phyloP scores from a whole-genome alignment of 2,797 vertebrate genomes.

The Onychomys arenicola region DNA sequence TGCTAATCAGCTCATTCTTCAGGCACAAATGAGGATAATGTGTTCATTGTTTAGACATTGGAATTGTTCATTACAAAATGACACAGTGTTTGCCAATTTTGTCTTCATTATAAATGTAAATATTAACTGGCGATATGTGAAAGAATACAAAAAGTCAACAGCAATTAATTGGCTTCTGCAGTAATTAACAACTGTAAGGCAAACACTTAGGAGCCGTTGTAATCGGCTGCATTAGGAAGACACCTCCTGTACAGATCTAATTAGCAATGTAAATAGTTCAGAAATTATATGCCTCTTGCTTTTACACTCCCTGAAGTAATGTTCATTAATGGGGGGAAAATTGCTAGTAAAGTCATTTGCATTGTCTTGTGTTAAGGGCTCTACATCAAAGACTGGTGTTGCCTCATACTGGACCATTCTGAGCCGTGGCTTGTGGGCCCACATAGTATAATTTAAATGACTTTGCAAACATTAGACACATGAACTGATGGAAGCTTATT shows the following conservation, averaged over 20 bases:
- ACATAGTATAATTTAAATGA: slow-evolving; percentile 86
- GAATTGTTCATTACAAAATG: slow-evolving; percentile 95
- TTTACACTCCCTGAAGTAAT: slow-evolving; percentile 94
- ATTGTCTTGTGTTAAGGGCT: slow-evolving; percentile 91
- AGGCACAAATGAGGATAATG: slow-evolving; percentile 92
- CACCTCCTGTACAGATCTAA: slow-evolving; percentile 94
- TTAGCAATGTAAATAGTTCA: slow-evolving; percentile 95
- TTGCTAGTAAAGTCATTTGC: slow-evolving; percentile 92
- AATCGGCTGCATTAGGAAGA: slow-evolving; percentile 93
- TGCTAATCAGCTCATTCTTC: slow-evolving; percentile 92
- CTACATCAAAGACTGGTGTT: slow-evolving; percentile 90
- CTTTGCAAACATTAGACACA: slow-evolving; percentile 84
- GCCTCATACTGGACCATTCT: slow-evolving; percentile 86
- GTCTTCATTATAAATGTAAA: slow-evolving; percentile 96
- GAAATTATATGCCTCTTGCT: slow-evolving; percentile 95
- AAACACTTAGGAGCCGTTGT: slow-evolving; percentile 92
- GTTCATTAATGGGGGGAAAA: slow-evolving; percentile 92
- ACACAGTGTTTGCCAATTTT: slow-evolving; percentile 95
- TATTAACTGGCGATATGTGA: slow-evolving; percentile 93
- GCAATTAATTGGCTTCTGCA: slow-evolving; percentile 94
- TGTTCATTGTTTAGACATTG: slow-evolving; percentile 93
- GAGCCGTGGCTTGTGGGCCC: slow-evolving; percentile 85
- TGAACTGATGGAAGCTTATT: slow-evolving; percentile 81
- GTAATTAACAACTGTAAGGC: slow-evolving; percentile 94
- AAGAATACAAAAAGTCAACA: slow-evolving; percentile 95